phyloP scores from a whole-genome alignment of 2,797 vertebrate species.

The Smutsia gigantea region DNA sequence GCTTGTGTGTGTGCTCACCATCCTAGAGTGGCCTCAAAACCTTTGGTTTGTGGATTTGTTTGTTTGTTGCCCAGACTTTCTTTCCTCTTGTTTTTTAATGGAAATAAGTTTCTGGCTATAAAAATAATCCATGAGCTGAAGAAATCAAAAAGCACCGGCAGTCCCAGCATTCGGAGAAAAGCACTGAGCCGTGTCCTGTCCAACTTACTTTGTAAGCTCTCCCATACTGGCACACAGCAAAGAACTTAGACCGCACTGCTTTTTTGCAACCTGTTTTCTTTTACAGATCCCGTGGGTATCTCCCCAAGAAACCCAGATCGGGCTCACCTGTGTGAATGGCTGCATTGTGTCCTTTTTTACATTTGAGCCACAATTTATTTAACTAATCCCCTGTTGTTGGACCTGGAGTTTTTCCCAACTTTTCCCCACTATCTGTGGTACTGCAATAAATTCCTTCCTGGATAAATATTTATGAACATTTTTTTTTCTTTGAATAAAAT shows the following conservation, averaged over 20 bases:
- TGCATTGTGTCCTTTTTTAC: not conserved
- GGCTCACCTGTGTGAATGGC: not conserved
- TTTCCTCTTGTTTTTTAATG: not conserved
- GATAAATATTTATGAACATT: not conserved
- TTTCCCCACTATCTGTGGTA: not conserved
- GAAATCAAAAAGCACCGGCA: not conserved
- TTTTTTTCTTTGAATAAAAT: not conserved
- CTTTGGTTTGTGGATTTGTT: not conserved
- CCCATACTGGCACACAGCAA: not conserved
- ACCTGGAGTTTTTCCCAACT: not conserved
- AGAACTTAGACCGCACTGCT: not conserved
- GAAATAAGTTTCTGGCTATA: slow-evolving; percentile 35
- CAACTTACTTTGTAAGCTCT: not conserved
- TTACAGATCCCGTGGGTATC: not conserved
- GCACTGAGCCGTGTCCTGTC: not conserved
- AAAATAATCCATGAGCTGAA: not conserved
- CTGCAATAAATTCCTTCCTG: not conserved
- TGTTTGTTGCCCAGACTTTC: not conserved
- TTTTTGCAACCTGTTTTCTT: not conserved
- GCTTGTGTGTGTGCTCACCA: not conserved
- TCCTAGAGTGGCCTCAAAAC: not conserved
- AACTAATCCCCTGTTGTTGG: not conserved
- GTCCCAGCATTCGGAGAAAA: not conserved
- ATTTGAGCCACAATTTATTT: not conserved
- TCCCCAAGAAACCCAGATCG: not conserved